Base-by-base conservation (phyloP, 2,797 vertebrate genomes). In the Trachops cirrhosus region DNA sequence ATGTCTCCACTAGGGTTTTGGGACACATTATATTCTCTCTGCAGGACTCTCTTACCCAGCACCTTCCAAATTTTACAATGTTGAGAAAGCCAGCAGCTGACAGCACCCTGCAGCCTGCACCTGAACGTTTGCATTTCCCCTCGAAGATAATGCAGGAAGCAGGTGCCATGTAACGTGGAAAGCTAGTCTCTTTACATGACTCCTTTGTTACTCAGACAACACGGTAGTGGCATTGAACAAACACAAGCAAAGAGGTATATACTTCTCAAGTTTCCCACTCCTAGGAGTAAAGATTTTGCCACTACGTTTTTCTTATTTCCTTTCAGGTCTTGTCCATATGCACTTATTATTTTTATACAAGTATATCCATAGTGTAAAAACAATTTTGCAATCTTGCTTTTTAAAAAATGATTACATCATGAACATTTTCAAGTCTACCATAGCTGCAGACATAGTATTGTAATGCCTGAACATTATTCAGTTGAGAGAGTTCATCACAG, bases 11-110 rank as follows among this genome's bases (percentile, higher is more conserved):
- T 15, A 89, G 89, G 18, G 9, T 22, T 95, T 90, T 89, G 39
- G 26, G 46, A 84, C n/a, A 52, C 6, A 62, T 18, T 68, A 52
- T 50, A 59, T 71, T 88, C 22, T 70, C 50, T 77, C 86, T 95
- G 8, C 32, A 77, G 77, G 50, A 82, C 54, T 80, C 37, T 91
- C 71, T 77, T 70, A 88, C 4, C 8, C 10, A 29, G 84, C 67
- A 41, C 48, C 26, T 89, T 93, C 52, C 41, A 52, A 67, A 91
- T 54, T 87, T 64, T 70, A 75, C 15, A 57, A 6, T 7, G 64
- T 71, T 0, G 0, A 93, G 46, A 78, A 79, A 73, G n/a, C 3
- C 79, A 48, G 52, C 79, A 14, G 19, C n/a, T 73, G 37, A 78
- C 24, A 57, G 50, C 2, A 12, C 11, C 39, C 18, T 32, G 34